phyloP scores from a whole-genome alignment of 2,113 vertebrate genomes.

The Myanophis thanlyinensis region DNA sequence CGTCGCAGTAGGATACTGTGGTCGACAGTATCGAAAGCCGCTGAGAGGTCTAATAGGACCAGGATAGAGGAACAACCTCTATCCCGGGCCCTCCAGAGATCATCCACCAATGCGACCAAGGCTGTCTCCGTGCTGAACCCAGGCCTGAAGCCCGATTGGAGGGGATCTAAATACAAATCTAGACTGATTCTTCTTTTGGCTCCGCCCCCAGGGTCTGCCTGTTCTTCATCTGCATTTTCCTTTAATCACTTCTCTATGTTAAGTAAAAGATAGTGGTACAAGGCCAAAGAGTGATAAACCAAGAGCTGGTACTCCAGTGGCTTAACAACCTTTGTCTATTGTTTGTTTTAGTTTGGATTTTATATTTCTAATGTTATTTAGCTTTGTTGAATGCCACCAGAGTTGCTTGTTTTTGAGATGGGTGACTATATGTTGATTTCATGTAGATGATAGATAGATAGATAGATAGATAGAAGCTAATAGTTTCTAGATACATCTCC shows the following conservation, averaged over 20 bases:
- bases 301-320: neutral
- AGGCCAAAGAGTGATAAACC: neutral
- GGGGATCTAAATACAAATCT: too few species aligned
- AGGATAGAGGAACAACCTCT: too few species aligned
- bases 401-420: neutral
- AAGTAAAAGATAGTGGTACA: neutral
- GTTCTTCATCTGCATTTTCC: neutral
- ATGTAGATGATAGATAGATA: neutral
- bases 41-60: too few species aligned
- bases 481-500: neutral
- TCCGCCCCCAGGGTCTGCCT: neutral
- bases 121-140: too few species aligned
- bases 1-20: too few species aligned
- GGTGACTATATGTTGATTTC: neutral
- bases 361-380: neutral
- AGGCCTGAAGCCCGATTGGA: too few species aligned
- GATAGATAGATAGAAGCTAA: neutral
- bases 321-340: neutral
- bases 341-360: neutral
- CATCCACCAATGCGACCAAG: too few species aligned
- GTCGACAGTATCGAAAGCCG: too few species aligned
- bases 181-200: neutral
- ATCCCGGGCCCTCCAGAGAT: too few species aligned
- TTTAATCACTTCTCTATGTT: neutral
- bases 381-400: neutral